phyloP scores from a whole-genome alignment of 64 coral and sea anemone genomes.

The Montipora sp. region DNA sequence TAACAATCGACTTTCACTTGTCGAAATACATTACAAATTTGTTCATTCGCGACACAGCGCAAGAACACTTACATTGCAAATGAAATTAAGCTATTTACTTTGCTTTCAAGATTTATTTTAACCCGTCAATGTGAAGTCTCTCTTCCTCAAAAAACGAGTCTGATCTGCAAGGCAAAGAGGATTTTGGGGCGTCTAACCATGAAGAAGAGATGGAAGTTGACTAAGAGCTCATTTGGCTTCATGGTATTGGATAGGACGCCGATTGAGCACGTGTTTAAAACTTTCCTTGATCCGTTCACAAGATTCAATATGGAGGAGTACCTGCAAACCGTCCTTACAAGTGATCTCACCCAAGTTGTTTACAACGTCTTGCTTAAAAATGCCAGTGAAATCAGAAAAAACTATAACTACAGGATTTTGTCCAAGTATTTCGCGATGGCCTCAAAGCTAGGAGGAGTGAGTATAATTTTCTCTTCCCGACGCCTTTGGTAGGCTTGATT shows the following conservation, averaged over 20 bases:
- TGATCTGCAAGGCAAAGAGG: neutral
- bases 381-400: neutral
- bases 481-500: neutral
- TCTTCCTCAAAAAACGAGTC: neutral
- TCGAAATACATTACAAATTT: neutral
- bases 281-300: neutral
- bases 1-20: too few relatives aligned
- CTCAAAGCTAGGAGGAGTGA: slow-evolving; percentile 15
- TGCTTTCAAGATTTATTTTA: neutral
- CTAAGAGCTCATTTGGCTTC: neutral
- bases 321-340: neutral
- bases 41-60: neutral
- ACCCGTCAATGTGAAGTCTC: neutral
- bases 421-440: slow-evolving; percentile 9
- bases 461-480: neutral
- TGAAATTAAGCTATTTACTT: neutral
- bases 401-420: neutral
- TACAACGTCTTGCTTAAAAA: neutral
- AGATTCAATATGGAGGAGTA: slow-evolving; percentile 2
- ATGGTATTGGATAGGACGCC: neutral
- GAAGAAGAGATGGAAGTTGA: slow-evolving; percentile 10
- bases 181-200: neutral
- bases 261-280: neutral
- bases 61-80: neutral
- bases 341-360: neutral